Evolutionary conservation across 2,113 vertebrate genomes (phyloP), one percentile per base, ranked within the genome.

Genomic region (Alethe castanea): DNA sequence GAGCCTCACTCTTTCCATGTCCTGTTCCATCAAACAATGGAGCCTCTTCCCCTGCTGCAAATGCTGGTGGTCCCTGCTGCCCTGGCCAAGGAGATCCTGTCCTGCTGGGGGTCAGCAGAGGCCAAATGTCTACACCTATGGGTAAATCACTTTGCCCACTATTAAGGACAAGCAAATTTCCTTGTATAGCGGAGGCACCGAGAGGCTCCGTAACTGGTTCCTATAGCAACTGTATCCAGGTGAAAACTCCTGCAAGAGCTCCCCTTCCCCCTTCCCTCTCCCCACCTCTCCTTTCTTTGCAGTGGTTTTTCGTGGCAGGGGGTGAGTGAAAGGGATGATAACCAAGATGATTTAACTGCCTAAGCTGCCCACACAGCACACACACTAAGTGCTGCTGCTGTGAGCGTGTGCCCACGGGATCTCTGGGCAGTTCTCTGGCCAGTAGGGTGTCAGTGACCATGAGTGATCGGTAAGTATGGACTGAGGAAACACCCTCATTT

Each of bases 191-290:
- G 22, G 61, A 87, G 83, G 77, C 44, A 4, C 50, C 0, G 5
- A 94, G 93, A 93, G 71, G 79, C 64, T 77, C 61, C 0, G 0
- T 86, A 74, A 95, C 59, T 93, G 93, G 97, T 98, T 98, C 96
- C 97, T 96, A 97, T 96, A 94, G 96, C 96, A 97, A 98, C 97
- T 56, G 96, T 97, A 94, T 95, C 96, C 81, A 97, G 90, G 95
- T 91, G 81, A 97, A 97, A 95, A 90, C 77, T 97, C 90, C 95
- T 60, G 59, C 85, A 71, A 81, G 48, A 85, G 64, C 67, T 94
- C 56, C 84, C 92, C 78, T 79, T 91, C 85, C 64, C 93, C 96
- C 92, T 88, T 90, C 38, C 38, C 26, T 18, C 92, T 77, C 29
- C 74, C 40, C 73, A 44, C 50, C 17, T 81, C 81, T 74, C 59